Evolutionary conservation across 1,140 invertebrate genomes (phyloP).

Genomic region (Bombus fervidus): DNA sequence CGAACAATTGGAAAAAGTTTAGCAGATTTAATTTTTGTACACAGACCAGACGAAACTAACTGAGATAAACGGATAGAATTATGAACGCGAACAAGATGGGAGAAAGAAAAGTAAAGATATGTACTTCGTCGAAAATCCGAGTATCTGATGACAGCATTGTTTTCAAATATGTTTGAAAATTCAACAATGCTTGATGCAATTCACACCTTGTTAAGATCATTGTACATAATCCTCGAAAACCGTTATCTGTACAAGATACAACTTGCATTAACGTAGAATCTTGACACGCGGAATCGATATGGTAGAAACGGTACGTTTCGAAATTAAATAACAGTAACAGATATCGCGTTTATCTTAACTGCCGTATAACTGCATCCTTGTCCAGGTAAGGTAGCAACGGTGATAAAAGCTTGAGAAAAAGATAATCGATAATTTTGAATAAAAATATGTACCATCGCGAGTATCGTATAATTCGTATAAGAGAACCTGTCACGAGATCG

Average conservation of each 20-base stretch:
- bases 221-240: too few species aligned
- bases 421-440: not conserved
- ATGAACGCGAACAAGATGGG: too few species aligned
- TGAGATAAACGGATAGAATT: too few species aligned
- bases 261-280: not conserved
- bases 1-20: too few species aligned
- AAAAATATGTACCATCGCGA: not conserved
- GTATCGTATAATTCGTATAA: too few species aligned
- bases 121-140: not conserved
- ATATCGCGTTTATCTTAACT: conserved; percentile 22
- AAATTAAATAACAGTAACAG: not conserved
- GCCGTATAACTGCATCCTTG: not conserved
- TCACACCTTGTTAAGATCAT: not conserved
- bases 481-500: not conserved
- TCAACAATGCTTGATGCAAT: not conserved
- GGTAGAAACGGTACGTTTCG: not conserved
- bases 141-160: not conserved
- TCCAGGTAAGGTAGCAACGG: not conserved
- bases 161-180: not conserved
- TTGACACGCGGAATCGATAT: not conserved
- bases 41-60: too few species aligned
- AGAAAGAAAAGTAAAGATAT: too few species aligned
- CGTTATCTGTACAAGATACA: not conserved
- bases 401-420: not conserved
- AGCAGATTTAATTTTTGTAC: too few species aligned